Evolutionary conservation across 2,888 invertebrate genomes (phyloP), one percentile per base, ranked within the genome.

Genomic region (Parelbella ahira): DNA sequence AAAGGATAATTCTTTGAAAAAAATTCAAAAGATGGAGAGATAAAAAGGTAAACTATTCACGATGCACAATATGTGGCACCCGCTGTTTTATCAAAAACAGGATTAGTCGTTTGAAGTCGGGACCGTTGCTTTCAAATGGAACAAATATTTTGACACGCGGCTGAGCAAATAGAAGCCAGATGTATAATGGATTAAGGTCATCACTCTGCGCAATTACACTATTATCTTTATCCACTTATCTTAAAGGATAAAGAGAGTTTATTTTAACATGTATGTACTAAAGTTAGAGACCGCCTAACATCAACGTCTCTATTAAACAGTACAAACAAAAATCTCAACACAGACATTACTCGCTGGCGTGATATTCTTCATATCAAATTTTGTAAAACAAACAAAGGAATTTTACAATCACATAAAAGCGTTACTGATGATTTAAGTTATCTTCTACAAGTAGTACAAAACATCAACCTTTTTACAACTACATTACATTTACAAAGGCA

Each of bases 81-180:
- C 84, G 81, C 79, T 80, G 84, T 72, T 84, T 86, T 84, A 82
- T 83, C 81, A 82, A 76, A 83, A 77, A 75, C 61, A 63, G 76
- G 79, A 82, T 84, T 82, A 84, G 73, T 61, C 67, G 62, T 71
- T 69, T 74, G 59, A 68, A 68, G 71, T 60, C 67, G 68, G 64
- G 58, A 58, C 61, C 53, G 63, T 63, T 74, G 57, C 67, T 72
- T 76, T 77, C 68, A 63, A 68, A 60, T 48, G 59, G 63, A 60
- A 71, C 73, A 81, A 82, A 87, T 86, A 78, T 86, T 84, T 70
- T 84, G 84, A 84, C 82, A 76, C 66, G 64, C 61, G 60, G 56
- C 60, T 65, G 59, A 61, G 70, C 66, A 79, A 80, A 79, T 66
- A 78, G 63, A 63, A 62, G 62, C 58, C 53, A 60, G 57, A 66